phyloP scores from a whole-genome alignment of 2,113 vertebrate species.

The Polyodon spathula region DNA sequence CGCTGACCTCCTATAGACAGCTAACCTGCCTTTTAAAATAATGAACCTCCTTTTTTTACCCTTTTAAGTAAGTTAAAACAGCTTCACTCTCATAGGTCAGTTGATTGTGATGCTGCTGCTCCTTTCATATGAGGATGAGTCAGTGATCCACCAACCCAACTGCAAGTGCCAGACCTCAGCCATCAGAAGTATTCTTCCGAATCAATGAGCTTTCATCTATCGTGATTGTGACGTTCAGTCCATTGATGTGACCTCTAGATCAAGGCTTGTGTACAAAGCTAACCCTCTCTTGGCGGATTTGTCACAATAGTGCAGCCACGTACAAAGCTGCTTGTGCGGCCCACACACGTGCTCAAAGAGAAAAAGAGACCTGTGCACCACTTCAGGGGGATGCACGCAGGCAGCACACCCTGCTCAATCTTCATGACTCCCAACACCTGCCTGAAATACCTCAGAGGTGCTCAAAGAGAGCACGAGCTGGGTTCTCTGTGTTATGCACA shows the following conservation, averaged over 20 bases:
- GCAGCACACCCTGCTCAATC: neutral
- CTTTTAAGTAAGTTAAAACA: too few species aligned
- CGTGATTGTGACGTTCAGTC: neutral
- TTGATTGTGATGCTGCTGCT: constrained; percentile 10
- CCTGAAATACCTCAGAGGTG: neutral
- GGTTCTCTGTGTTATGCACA: neutral
- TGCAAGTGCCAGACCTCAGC: constrained; percentile 4
- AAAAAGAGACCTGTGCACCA: neutral
- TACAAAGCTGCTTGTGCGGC: constrained; percentile 8
- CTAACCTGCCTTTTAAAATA: too few species aligned
- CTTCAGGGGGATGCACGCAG: neutral
- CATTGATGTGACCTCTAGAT: constrained; percentile 7
- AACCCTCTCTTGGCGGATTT: constrained; percentile 8
- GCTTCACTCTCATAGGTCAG: neutral
- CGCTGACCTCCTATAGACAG: too few species aligned
- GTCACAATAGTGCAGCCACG: neutral
- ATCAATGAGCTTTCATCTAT: constrained; percentile 1
- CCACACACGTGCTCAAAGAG: constrained; percentile 7
- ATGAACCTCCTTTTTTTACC: too few species aligned
- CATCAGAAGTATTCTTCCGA: accelerated
- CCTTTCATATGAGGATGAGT: constrained; percentile 16
- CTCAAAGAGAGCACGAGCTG: neutral
- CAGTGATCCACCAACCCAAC: constrained; percentile 5
- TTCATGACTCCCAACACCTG: too few species aligned
- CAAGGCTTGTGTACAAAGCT: constrained; percentile 11